Base-by-base conservation (phyloP, 2,113 vertebrate genomes). In the Pogona vitticeps region DNA sequence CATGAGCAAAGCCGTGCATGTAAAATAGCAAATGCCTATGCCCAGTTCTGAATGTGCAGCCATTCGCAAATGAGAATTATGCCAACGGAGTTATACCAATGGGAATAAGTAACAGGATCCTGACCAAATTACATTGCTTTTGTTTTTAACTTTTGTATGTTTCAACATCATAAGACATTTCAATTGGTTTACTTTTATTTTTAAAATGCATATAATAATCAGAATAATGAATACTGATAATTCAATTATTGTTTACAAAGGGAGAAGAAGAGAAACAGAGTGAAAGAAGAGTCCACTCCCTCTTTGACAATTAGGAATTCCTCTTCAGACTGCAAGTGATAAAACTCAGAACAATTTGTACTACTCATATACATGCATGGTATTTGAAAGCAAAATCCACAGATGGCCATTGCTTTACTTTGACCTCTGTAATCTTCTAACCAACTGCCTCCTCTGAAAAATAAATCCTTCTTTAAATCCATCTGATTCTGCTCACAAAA, bases 371-470 rank as follows among this genome's bases (percentile, higher is more conserved):
- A 26, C 23, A 40, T 58, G 76, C 18, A 72, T 61, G 26, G 26
- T 23, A 21, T 38, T 65, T 21, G 28, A 86, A 56, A 42, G 1
- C 21, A 72, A 86, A 80, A 71, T 65, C 82, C 76, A 77, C 63
- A 78, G 73, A 78, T 58, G 52, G 42, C 2, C 56, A 70, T 8
- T 38, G 38, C 33, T 72, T 68, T 28, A 70, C 17, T 59, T 12
- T 78, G 76, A 79, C 36, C 26, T 56, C 75, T 23, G 38, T 79
- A 86, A 68, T 85, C 84, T 56, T 15, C 28, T 31, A 86, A 38
- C 18, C 85, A 71, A 86, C 46, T 80, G 52, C 61, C 61, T 78
- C 76, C 65, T 59, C 46, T 36, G 67, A 70, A 59, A 23, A 79
- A 59, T 26, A 77, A 78, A 85, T 78, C 23, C 75, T 46, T 56